Base-by-base conservation (phyloP, 2,888 invertebrate genomes). In the Orthosia gothica region DNA sequence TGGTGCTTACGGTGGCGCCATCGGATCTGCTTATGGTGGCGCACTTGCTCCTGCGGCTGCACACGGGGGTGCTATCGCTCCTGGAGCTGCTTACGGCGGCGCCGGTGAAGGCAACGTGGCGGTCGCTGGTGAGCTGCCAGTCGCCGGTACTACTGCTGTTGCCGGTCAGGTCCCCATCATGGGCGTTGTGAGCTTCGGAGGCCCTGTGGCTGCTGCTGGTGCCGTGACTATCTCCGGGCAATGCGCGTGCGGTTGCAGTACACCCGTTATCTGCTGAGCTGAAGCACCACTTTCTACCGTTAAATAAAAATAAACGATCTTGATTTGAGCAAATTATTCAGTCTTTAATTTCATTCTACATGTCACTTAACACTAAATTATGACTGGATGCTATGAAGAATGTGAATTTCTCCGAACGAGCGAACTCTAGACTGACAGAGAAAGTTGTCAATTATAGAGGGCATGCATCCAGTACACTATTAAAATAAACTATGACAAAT, bases 21-120 rank as follows among this genome's bases (percentile, higher is more conserved):
- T 50, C 23, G 76, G 67, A n/a, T 12, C 62, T 45, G 49, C 87
- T n/a, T 58, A 40, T 75, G 89, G 89, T 26, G 89, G 89, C n/a
- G 18, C 32, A 90, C 74, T 84, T 91, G 32, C 54, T 54, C 13
- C 54, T 12, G 15, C 65, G 65, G 89, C 84, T 16, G 79, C 79
- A 32, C 40, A 13, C 4, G 40, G n/a, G n/a, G n/a, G 40, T 45
- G 64, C 52, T 16, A 9, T 20, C 5, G 50, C 40, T 50, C 20
- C 70, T 55, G 57, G 23, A 12, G 70, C 59, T 54, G 23, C 71
- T 4, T 67, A 79, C 73, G 70, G 78, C 18, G 76, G 72, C 26
- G 54, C 55, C 16, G 82, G 82, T 68, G 83, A 84, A 76, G 84
- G 85, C 45, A 78, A 76, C 47, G 70, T 82, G 57, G 72, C 74